A percentile compares a stretch with the other conserved stretches of the same genome.
phyloP scores from a whole-genome alignment of 2,888 invertebrate genomes.

The Eupithecia abbreviata region DNA sequence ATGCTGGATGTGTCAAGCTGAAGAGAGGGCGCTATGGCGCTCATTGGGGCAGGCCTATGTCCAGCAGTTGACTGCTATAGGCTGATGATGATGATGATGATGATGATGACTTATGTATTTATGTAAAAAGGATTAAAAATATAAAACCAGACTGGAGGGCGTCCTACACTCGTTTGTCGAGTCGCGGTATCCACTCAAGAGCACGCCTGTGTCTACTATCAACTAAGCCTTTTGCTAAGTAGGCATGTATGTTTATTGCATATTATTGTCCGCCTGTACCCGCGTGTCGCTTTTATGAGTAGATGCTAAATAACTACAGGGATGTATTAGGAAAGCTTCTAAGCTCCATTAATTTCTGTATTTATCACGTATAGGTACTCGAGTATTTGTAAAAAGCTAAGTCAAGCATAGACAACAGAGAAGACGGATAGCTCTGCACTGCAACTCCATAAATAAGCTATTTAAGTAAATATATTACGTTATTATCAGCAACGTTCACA shows the following conservation, averaged over 20 bases:
- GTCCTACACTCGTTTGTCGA: too few species aligned
- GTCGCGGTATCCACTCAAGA: too few species aligned
- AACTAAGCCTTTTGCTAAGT: too few species aligned
- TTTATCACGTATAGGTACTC: background rate
- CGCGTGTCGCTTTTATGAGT: constrained; percentile 64
- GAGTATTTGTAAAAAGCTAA: background rate
- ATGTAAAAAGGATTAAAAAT: background rate
- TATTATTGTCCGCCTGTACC: constrained; percentile 57
- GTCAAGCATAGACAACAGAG: background rate
- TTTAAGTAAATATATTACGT: background rate
- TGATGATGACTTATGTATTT: background rate
- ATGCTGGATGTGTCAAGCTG: too few species aligned
- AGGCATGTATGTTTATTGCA: constrained; percentile 52
- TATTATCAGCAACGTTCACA: background rate
- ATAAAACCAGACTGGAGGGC: background rate
- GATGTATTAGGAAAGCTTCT: constrained; percentile 44
- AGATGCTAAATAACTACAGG: constrained; percentile 46
- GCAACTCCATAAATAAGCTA: background rate
- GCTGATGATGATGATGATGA: too few species aligned
- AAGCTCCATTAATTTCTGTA: background rate
- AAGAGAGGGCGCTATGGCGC: too few species aligned
- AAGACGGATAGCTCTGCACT: background rate
- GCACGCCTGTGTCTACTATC: too few species aligned
- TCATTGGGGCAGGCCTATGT: too few species aligned
- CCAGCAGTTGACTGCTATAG: too few species aligned